Evolutionary conservation across 1,140 invertebrate genomes (phyloP).

Genomic region (Phocides pigmalion): DNA sequence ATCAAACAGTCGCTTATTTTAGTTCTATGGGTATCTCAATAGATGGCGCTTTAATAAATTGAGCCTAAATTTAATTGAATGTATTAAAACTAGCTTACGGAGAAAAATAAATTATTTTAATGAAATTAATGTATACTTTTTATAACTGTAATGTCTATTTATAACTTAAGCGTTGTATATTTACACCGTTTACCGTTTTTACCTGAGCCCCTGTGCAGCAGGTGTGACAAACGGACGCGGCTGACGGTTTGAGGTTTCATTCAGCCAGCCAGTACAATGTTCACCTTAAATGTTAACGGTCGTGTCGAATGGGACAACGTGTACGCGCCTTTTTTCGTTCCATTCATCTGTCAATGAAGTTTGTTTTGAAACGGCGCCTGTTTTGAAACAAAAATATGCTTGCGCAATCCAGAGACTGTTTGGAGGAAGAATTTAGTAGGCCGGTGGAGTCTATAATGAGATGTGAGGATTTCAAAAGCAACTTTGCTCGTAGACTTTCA

Average conservation of each 20-base stretch:
- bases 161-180: too few relatives aligned
- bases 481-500: constrained; percentile 74
- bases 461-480: constrained; percentile 78
- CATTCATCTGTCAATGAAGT: constrained; percentile 49
- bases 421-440: constrained; percentile 66
- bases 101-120: too few relatives aligned
- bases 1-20: too few relatives aligned
- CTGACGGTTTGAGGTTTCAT: not conserved
- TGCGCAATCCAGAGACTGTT: constrained; percentile 50
- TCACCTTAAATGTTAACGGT: constrained; percentile 50
- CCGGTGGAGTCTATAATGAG: constrained; percentile 78
- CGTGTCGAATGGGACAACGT: constrained; percentile 40
- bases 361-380: constrained; percentile 47
- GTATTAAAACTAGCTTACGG: too few relatives aligned
- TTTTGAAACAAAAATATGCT: constrained; percentile 55
- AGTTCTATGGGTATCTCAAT: too few relatives aligned
- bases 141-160: too few relatives aligned
- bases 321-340: constrained; percentile 37
- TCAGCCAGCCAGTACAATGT: constrained; percentile 49
- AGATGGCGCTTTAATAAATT: constrained; percentile 13
- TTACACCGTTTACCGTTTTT: too few relatives aligned
- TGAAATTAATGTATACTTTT: too few relatives aligned
- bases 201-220: constrained; percentile 12
- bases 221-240: constrained; percentile 8
- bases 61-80: too few relatives aligned